Evolutionary conservation across 2,888 invertebrate species (phyloP), one percentile per base, ranked within the genome.

Genomic region (Beris morrisii): DNA sequence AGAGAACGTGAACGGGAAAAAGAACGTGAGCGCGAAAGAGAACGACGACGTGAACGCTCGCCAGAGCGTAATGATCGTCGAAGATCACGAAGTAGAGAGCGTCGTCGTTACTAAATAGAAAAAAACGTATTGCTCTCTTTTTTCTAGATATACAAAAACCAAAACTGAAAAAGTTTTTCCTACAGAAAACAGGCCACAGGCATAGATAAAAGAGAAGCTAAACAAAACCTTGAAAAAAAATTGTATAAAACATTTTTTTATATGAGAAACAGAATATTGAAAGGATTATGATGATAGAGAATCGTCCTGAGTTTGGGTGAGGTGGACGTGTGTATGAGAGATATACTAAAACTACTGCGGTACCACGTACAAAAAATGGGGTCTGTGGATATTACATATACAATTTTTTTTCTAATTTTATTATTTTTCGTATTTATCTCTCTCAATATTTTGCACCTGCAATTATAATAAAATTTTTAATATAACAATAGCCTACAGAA

Each of bases 21-120:
- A 65, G 76, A 77, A 54, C 75, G 78, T 58, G 76, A 76, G 69
- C 73, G 61, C 15, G 59, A 59, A 55, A 56, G 63, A 9, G 48
- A 66, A 44, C 57, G 58, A 12, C 38, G 54, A 56, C 78, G 77
- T 69, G 77, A 79, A 67, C 75, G 78, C 6, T 78, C 79, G 67
- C 67, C 72, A 38, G 78, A 77, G 67, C 74, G 76, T n/a, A 71
- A 65, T 69, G 74, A 75, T 68, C 73, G 74, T 66, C 71, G 73
- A 66, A 71, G 74, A 69, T 77, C 79, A 53, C 75, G 76, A 57
- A 79, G 78, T 71, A 77, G 79, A 69, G 78, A 79, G 72, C 74
- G 77, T 70, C 75, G 79, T 67, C 77, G 80, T 69, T 80, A 80
- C 73, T 80, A 57, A 54, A 46, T 15, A n/a, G n/a, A 52, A 63